Conservation (phyloP, 2,113 vertebrate genomes). For the Mirza zaza region DNA sequence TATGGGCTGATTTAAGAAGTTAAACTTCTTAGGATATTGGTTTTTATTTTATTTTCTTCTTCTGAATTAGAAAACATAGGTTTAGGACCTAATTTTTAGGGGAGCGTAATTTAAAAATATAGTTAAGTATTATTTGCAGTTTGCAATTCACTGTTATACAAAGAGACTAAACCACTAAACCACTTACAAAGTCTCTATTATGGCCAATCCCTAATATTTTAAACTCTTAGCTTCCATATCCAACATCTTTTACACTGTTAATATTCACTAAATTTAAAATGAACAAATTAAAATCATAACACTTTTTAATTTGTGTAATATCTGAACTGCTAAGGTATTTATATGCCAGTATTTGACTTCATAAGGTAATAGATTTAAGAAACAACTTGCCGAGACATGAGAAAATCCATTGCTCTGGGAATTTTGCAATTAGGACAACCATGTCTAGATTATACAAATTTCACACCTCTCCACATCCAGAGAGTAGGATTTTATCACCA, state of each 20-base stretch:
- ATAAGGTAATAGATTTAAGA: constrained; percentile 45
- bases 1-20: background rate
- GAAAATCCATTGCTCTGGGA: constrained; percentile 43
- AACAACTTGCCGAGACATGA: background rate
- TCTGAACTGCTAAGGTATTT: background rate
- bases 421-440: constrained; percentile 62
- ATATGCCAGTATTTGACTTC: constrained; percentile 14
- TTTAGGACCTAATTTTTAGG: background rate
- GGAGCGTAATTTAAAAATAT: background rate
- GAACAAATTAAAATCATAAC: constrained; percentile 2
- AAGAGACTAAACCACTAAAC: background rate
- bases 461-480: constrained; percentile 43
- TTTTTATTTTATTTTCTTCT: background rate
- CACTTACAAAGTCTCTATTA: background rate
- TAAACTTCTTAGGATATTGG: background rate
- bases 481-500: constrained; percentile 40
- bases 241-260: background rate
- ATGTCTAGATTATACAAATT: constrained; percentile 54
- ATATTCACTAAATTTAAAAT: constrained; percentile 42
- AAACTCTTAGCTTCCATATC: background rate
- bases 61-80: background rate
- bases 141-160: background rate
- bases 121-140: background rate
- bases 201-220: background rate
- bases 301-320: constrained; percentile 40